Evolutionary conservation across 1,140 invertebrate species (phyloP).

Genomic region (Dendroctonus ponderosae): DNA sequence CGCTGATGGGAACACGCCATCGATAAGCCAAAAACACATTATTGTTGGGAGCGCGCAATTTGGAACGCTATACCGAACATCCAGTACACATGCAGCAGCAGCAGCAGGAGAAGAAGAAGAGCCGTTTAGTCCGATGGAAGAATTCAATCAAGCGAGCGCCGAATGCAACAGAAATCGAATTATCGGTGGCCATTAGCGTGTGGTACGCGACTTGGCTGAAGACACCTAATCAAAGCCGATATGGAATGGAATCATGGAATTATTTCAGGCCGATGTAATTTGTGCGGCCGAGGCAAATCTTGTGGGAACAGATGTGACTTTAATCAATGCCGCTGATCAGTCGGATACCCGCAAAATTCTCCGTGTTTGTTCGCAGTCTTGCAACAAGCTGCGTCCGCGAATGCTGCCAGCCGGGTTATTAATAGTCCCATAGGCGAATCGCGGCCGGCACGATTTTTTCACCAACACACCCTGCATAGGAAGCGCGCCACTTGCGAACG

Average conservation of each 20-base stretch:
- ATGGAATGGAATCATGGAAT: conserved; percentile 27
- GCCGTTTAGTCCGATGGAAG: not conserved
- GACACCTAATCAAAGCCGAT: conserved; percentile 31
- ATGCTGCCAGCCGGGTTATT: not conserved
- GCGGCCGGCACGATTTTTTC: too few relatives aligned
- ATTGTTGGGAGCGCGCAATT: too few relatives aligned
- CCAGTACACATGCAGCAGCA: too few relatives aligned
- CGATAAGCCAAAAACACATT: too few relatives aligned
- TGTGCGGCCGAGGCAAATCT: conserved; percentile 35
- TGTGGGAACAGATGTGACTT: conserved; percentile 44
- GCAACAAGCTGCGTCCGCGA: conserved; percentile 8
- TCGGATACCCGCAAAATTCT: conserved; percentile 29
- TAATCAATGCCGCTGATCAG: conserved; percentile 46
- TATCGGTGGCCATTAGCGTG: conserved; percentile 25
- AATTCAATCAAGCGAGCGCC: conserved; percentile 22
- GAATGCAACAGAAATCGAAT: conserved; percentile 26
- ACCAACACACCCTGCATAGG: too few relatives aligned
- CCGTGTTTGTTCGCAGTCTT: conserved; percentile 4
- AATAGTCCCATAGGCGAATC: not conserved
- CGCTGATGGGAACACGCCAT: too few relatives aligned
- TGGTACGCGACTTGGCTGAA: conserved; percentile 23
- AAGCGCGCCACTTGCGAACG: not conserved
- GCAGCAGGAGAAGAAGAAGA: too few relatives aligned
- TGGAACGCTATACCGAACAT: too few relatives aligned
- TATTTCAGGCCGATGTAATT: conserved; percentile 30